These are phyloP conservation scores for Takifugu bimaculatus DNA, from an alignment of 2,113 vertebrate species.

Conservation along the genomic window DNA sequence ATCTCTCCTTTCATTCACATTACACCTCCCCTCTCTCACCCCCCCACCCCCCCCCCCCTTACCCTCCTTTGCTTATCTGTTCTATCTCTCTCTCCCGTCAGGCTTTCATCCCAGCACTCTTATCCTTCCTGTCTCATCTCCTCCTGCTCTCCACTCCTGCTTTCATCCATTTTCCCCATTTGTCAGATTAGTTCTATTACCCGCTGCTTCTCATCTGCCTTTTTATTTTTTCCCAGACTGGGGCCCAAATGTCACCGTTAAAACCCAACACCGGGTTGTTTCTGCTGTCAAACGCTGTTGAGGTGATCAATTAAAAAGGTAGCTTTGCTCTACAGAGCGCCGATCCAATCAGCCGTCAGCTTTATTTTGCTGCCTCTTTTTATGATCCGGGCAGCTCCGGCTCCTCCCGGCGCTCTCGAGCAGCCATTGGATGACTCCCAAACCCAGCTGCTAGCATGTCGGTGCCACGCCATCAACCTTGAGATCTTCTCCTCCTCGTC, in stretches of 20 bases:
- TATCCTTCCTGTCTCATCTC: conserved; percentile 48
- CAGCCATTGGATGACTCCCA: background rate
- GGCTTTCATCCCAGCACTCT: conserved; percentile 53
- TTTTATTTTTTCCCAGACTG: conserved; percentile 32
- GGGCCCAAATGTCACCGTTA: conserved; percentile 30
- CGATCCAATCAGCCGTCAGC: background rate
- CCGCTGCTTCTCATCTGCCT: conserved; percentile 31
- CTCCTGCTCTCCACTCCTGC: conserved; percentile 34
- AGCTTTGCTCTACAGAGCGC: too few relatives aligned
- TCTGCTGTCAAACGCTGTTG: too few relatives aligned
- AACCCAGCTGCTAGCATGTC: background rate
- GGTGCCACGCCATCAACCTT: too few relatives aligned
- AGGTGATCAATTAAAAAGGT: too few relatives aligned
- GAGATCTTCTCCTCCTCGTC: background rate
- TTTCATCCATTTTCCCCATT: conserved; percentile 33
- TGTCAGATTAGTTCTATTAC: conserved; percentile 44
- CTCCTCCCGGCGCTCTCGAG: background rate
- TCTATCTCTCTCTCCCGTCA: conserved; percentile 42
- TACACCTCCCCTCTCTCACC: conserved; percentile 24
- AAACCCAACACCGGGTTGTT: conserved; percentile 8
- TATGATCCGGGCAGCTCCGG: too few relatives aligned
- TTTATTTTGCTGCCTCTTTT: background rate
- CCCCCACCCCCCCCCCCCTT: conserved; percentile 26
- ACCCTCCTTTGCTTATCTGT: conserved; percentile 50
- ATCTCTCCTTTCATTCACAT: conserved; percentile 24